A percentile compares a stretch with the other conserved stretches of the same genome.
Conservation (phyloP, 2,797 vertebrate genomes). For the Thunnus albacares region DNA sequence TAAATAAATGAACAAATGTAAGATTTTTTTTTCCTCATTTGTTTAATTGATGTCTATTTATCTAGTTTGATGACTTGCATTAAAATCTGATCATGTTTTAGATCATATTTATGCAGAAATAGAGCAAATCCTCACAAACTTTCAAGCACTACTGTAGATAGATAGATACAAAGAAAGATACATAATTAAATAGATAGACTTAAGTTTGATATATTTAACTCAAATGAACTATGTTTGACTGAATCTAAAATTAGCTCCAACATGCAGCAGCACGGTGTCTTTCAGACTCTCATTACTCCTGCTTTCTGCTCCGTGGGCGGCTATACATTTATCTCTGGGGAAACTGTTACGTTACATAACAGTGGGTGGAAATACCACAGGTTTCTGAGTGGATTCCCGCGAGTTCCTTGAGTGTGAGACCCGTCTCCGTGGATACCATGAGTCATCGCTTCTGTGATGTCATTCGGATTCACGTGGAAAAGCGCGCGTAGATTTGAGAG, state of each 20-base stretch:
- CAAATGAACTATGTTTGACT: not conserved
- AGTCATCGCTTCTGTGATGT: slow-evolving; percentile 53
- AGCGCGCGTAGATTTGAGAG: slow-evolving; percentile 73
- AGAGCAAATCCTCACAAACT: too few species aligned
- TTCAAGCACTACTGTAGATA: not conserved
- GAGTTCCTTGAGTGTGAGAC: not conserved
- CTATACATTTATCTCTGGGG: too few species aligned
- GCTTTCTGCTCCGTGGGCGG: slow-evolving; percentile 8
- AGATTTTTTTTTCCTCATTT: too few species aligned
- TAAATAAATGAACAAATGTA: too few species aligned
- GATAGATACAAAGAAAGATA: too few species aligned
- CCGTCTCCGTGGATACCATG: slow-evolving; percentile 54
- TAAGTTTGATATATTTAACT: not conserved
- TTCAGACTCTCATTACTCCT: not conserved
- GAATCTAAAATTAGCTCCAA: slow-evolving; percentile 23
- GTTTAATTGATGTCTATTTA: too few species aligned
- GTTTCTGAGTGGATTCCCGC: slow-evolving; percentile 49
- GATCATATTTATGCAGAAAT: too few species aligned
- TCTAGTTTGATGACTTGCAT: too few species aligned
- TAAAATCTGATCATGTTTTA: too few species aligned
- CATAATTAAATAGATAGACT: not conserved
- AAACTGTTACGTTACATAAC: slow-evolving; percentile 33
- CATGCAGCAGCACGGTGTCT: not conserved
- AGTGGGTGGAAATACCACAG: slow-evolving; percentile 42
- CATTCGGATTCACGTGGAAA: slow-evolving; percentile 40